Percentiles rank a stretch among this genome's conserved stretches.
Conservation (phyloP, 1,140 invertebrate genomes). For the Drosophila ananassae region DNA sequence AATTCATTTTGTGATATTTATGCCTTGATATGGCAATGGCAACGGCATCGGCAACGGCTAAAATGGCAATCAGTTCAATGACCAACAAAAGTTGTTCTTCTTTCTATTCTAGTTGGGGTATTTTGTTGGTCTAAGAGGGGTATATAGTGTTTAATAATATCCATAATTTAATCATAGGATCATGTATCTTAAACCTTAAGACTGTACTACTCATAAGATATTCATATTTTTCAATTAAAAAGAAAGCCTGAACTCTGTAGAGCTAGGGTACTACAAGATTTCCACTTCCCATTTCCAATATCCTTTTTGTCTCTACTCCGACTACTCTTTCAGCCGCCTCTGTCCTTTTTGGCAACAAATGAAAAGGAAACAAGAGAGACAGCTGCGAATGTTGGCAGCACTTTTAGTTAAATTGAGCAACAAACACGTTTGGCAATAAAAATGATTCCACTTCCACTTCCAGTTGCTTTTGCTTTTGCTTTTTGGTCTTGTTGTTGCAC, state of each 20-base stretch:
- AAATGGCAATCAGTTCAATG: conserved; percentile 71
- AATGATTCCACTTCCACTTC: conserved; percentile 64
- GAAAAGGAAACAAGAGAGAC: conserved; percentile 28
- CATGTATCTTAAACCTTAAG: too few relatives aligned
- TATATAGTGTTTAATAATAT: background rate
- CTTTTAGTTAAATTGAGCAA: conserved; percentile 82
- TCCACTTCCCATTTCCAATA: conserved; percentile 7
- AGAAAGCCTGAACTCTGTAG: too few relatives aligned
- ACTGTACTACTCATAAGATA: too few relatives aligned
- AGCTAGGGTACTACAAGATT: background rate
- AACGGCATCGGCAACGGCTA: conserved; percentile 30
- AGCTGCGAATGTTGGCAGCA: conserved; percentile 61
- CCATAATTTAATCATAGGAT: too few relatives aligned
- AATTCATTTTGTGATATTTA: conserved; percentile 65
- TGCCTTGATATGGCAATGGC: conserved; percentile 41
- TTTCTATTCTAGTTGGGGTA: conserved; percentile 4
- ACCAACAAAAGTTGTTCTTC: conserved; percentile 62
- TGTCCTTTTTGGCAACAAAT: conserved; percentile 6
- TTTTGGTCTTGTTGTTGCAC: too few relatives aligned
- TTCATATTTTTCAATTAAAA: too few relatives aligned
- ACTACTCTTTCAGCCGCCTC: background rate
- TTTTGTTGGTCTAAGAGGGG: background rate
- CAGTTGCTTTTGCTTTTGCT: conserved; percentile 25
- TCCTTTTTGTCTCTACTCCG: conserved; percentile 1
- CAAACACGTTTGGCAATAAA: conserved; percentile 82